Evolutionary conservation across 2,113 vertebrate genomes (phyloP), one percentile per base, ranked within the genome.

Genomic region (Gracilinanus agilis): DNA sequence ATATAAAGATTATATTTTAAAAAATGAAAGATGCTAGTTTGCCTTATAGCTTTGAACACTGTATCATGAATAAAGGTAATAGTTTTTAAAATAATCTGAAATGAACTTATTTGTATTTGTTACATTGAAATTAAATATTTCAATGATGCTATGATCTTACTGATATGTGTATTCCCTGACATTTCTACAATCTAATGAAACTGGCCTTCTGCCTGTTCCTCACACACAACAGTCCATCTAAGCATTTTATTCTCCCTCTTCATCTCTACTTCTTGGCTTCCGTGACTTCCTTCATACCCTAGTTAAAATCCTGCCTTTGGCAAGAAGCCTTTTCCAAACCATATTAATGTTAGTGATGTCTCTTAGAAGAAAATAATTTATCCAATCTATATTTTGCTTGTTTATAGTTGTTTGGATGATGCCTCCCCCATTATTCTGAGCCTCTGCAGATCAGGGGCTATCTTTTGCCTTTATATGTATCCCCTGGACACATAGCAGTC

Each of bases 11-110:
- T 9, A 40, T 40, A 6, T 83, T 83, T 88, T 55, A 49, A 93
- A 95, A 89, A 55, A 55, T 29, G 55, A 44, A 49, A 91, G 56
- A 55, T n/a, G 13, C 88, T 91, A 93, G 27, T 67, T 91, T 13
- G 61, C 44, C 29, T 61, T 54, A 91, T 61, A 91, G 25, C 5
- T 90, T 49, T 55, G 53, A 90, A 12, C 40, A 91, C 7, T 2
- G 27, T 54, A 91, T 89, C 83, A 55, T 44, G 25, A 54, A 49
- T 40, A n/a, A 83, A 83, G 21, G 40, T 75, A 9, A 55, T 93
- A 89, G 54, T 58, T 91, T 89, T 44, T 55, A 93, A 93, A 83
- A 93, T 88, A 93, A 54, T 91, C 24, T 89, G 27, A 91, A 40
- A 3, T 53, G 27, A 19, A 93, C 90, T 91, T n/a, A 95, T 29